Evolutionary conservation across 1,140 invertebrate species (phyloP), one percentile per base, ranked within the genome.

Genomic region (Brachionus rubens): DNA sequence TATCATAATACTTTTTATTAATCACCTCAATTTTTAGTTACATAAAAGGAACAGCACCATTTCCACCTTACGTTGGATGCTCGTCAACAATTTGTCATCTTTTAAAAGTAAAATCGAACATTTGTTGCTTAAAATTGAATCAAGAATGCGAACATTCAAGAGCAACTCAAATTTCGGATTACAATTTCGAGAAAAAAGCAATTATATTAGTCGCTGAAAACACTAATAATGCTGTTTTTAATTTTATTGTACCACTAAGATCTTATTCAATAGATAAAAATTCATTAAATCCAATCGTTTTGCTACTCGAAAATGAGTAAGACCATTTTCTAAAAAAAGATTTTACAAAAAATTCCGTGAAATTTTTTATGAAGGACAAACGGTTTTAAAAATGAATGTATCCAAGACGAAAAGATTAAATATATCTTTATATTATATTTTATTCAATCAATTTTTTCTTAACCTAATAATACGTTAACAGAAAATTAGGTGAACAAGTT

Each of bases 191-290:
- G 81, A 98, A 96, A 83, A 91, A 93, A 82, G 94, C 93, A 2
- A 96, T 99, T 72, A 98, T 99, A 77, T 85, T 98, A 52, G 94
- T 94, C 0, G 94, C 94, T 0, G 95, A 98, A 84, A 95, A 94
- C 80, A 93, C 94, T n/a, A 95, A 92, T 67, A 96, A 94, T 84
- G 95, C 94, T 65, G 94, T 99, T 78, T 98, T 98, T 85, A 99
- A 98, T 86, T 97, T 98, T 81, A 95, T 99, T 77, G 93, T 99
- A 78, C 96, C 96, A 1, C 86, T 99, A 67, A 88, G 96, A 82
- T 94, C 95, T 43, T 94, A 98, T 85, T 96, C 96, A 81, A 89
- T 92, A 54, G 92, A 93, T 3, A 96, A 96, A 86, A 92, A 91
- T 26, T 92, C 92, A 1, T 86, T 99, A 68, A 94, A 96, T 86